Percentiles rank a stretch among this genome's conserved stretches.
phyloP scores from a whole-genome alignment of 2,797 vertebrate species.

The Rhinella marina region DNA sequence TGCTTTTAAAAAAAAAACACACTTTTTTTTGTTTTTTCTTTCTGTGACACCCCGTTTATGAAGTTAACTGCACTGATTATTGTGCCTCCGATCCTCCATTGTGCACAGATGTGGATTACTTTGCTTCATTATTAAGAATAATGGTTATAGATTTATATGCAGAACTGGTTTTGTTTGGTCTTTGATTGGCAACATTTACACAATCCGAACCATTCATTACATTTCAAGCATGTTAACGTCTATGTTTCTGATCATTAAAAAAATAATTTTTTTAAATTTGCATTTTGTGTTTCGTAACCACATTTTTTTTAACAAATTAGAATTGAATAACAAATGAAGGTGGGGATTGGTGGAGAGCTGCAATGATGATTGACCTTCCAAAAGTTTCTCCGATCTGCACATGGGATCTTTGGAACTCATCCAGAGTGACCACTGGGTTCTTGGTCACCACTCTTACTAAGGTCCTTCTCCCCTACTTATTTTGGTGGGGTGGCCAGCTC shows the following conservation, averaged over 20 bases:
- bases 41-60: conserved; percentile 13
- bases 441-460: no score
- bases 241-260: conserved; percentile 15
- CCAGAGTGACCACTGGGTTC: no score
- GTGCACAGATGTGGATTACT: conserved; percentile 37
- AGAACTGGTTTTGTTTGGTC: conserved; percentile 18
- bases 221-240: conserved; percentile 15
- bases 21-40: not conserved
- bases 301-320: not conserved
- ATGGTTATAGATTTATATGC: conserved; percentile 28
- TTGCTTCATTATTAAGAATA: conserved; percentile 28
- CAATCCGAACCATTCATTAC: conserved; percentile 29
- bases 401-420: no score
- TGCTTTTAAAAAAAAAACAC: not conserved
- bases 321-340: not conserved
- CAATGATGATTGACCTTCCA: no score
- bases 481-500: no score
- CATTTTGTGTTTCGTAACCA: not conserved
- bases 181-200: conserved; percentile 40
- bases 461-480: no score
- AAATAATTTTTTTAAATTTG: conserved; percentile 5
- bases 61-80: conserved; percentile 13
- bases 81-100: conserved; percentile 17
- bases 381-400: not conserved
- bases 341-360: not conserved